A percentile compares a stretch with the other conserved stretches of the same genome.
Evolutionary conservation across 2,113 vertebrate genomes (phyloP).

Genomic region (Notarius lentiginosus): DNA sequence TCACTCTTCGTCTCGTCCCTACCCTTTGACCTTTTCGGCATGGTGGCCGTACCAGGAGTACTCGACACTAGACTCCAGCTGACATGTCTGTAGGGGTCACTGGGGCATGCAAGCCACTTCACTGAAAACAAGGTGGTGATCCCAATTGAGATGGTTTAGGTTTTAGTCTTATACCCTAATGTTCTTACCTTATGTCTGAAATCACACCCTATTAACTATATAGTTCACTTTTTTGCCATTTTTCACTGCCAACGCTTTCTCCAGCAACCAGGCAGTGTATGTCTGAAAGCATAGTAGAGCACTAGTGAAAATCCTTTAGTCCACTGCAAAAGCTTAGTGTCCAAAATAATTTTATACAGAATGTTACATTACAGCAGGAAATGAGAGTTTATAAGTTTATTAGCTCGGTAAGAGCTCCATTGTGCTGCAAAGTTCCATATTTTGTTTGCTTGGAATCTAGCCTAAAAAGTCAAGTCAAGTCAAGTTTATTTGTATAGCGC

Average conservation of each 20-base stretch:
- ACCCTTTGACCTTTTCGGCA: too few relatives aligned
- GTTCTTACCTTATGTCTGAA: constrained; percentile 18
- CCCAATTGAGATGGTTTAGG: too few relatives aligned
- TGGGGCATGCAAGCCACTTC: too few relatives aligned
- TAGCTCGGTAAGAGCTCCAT: not conserved
- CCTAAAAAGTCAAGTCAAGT: not conserved
- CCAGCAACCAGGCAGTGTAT: not conserved
- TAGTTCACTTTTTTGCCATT: constrained; percentile 22
- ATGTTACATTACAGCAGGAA: not conserved
- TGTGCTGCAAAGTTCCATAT: too few relatives aligned
- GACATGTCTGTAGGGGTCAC: too few relatives aligned
- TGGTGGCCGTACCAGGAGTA: too few relatives aligned
- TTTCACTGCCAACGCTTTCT: constrained; percentile 16
- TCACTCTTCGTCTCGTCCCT: too few relatives aligned
- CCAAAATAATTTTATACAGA: not conserved
- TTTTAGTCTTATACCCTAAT: not conserved
- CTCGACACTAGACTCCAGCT: too few relatives aligned
- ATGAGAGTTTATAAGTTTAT: not conserved
- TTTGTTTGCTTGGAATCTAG: not conserved
- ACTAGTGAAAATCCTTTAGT: not conserved
- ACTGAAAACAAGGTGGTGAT: too few relatives aligned
- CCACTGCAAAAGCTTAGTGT: constrained; percentile 17
- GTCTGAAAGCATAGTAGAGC: constrained; percentile 11
- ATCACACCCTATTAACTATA: constrained; percentile 23
- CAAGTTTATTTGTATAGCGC: too few relatives aligned